Conservation (phyloP, 1,140 invertebrate species). For the Eueides isabella region DNA sequence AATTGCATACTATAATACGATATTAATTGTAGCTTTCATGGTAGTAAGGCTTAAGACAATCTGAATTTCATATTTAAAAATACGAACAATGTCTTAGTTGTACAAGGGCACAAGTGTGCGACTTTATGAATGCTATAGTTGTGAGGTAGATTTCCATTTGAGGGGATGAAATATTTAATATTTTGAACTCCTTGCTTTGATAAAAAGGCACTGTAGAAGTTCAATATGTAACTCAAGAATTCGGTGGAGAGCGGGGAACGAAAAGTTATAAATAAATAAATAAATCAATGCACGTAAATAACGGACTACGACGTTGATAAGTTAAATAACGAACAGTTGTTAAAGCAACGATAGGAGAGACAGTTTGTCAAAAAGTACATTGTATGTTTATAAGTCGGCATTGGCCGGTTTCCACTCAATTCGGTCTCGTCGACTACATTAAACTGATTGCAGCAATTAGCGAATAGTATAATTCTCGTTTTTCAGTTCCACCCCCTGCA, state of each 20-base stretch:
- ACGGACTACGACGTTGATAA: no score
- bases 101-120: no score
- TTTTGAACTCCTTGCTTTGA: no score
- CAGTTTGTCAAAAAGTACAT: slow-evolving; percentile 48
- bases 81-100: no score
- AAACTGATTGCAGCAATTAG: slow-evolving; percentile 80
- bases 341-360: not conserved
- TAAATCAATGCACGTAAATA: no score
- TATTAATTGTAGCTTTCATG: not conserved
- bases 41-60: not conserved
- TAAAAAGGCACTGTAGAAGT: no score
- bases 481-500: slow-evolving; percentile 54
- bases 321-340: no score
- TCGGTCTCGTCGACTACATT: slow-evolving; percentile 76
- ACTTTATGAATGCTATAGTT: no score
- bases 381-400: slow-evolving; percentile 56
- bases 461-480: slow-evolving; percentile 79
- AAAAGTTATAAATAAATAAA: no score
- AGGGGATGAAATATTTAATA: no score
- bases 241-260: no score
- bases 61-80: slow-evolving; percentile 10
- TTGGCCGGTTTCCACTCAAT: slow-evolving; percentile 60
- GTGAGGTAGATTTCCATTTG: no score
- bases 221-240: not conserved
- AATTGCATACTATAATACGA: slow-evolving; percentile 13